These are phyloP conservation scores for Strigamia transsilvanica DNA, from an alignment of 2,888 invertebrate species.

Conservation along the genomic window DNA sequence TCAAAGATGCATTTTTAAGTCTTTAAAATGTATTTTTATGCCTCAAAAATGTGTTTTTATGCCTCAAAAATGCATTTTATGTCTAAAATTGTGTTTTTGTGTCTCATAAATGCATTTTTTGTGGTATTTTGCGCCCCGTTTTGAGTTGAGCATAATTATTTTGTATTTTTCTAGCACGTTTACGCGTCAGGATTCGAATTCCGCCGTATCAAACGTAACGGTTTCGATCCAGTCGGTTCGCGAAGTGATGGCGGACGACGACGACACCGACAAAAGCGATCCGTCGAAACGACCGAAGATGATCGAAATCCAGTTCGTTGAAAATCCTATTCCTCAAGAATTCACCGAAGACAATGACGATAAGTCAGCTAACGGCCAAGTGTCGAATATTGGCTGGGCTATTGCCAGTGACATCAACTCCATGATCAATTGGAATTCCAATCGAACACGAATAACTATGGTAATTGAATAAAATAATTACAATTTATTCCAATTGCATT, in stretches of 20 bases:
- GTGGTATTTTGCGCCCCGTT: no score
- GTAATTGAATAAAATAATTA: background rate
- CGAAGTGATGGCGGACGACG: background rate
- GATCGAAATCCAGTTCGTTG: slow-evolving; percentile 21
- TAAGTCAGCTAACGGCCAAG: background rate
- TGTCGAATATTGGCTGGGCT: background rate
- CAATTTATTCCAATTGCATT: background rate
- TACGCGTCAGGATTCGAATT: background rate
- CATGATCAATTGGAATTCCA: slow-evolving; percentile 25
- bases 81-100: no score
- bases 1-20: no score
- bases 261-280: background rate
- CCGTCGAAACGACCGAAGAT: background rate
- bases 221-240: slow-evolving; percentile 7
- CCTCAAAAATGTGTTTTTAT: no score
- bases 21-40: no score
- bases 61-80: no score
- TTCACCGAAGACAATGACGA: slow-evolving; percentile 14
- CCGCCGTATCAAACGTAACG: background rate
- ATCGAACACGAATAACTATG: background rate
- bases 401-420: slow-evolving; percentile 16
- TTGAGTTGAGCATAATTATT: no score
- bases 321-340: slow-evolving; percentile 7
- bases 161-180: no score
- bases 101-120: no score